Percentiles rank a stretch among this genome's conserved stretches.
phyloP scores from a whole-genome alignment of 1,140 invertebrate species.

The Drosophila ercepeae region DNA sequence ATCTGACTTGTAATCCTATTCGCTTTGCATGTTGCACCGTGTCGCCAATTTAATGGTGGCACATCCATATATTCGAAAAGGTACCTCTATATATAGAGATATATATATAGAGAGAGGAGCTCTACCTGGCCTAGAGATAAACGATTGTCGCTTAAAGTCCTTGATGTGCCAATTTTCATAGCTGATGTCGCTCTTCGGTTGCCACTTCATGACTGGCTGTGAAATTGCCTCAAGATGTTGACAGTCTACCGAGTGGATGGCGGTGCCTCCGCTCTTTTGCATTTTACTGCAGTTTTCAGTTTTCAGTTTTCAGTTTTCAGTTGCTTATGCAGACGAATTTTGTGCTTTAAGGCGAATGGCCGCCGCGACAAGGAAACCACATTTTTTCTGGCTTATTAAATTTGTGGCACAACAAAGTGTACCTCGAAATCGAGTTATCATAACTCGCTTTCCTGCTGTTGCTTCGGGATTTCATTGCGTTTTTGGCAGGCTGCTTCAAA shows the following conservation, averaged over 20 bases:
- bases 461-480: constrained; percentile 8
- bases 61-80: constrained; percentile 40
- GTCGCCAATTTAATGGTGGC: constrained; percentile 56
- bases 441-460: constrained; percentile 54
- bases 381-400: constrained; percentile 56
- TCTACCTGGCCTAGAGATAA: constrained; percentile 36
- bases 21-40: constrained; percentile 60
- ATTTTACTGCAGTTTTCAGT: constrained; percentile 43
- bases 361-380: constrained; percentile 15
- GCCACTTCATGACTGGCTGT: constrained; percentile 1
- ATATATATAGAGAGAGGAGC: neutral
- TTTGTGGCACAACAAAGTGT: constrained; percentile 36
- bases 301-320: too few relatives aligned
- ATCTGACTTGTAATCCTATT: constrained; percentile 73
- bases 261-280: neutral
- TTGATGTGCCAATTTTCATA: constrained; percentile 78
- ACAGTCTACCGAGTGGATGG: constrained; percentile 14
- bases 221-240: constrained; percentile 35
- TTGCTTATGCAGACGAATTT: constrained; percentile 30
- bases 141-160: constrained; percentile 66
- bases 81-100: neutral
- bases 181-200: constrained; percentile 37
- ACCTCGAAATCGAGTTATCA: constrained; percentile 47
- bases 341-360: constrained; percentile 35
- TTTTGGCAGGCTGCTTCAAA: neutral